These are phyloP conservation scores for Rhopalosiphum padi DNA, from an alignment of 1,140 invertebrate genomes.

Conservation along the genomic window DNA sequence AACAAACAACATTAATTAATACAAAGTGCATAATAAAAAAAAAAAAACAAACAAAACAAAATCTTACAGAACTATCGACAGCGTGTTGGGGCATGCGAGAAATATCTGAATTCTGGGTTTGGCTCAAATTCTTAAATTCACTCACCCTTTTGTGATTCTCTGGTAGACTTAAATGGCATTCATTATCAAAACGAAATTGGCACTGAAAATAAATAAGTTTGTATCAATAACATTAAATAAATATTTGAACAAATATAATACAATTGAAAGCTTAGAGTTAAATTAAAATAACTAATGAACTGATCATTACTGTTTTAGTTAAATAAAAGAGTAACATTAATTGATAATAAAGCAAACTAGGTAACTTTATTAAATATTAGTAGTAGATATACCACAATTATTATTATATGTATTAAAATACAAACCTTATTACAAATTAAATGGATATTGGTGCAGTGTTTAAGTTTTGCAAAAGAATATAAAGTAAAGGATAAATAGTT, in stretches of 20 bases:
- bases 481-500: not conserved
- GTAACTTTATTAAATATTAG: too few species aligned
- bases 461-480: not conserved
- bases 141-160: conserved; percentile 96
- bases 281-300: not conserved
- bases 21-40: conserved; percentile 62
- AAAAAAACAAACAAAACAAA: conserved; percentile 64
- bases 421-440: not conserved
- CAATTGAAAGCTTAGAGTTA: not conserved
- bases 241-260: not conserved
- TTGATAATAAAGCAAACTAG: not conserved
- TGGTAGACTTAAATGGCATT: conserved; percentile 92
- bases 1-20: conserved; percentile 61
- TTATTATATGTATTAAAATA: not conserved
- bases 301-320: not conserved
- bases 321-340: not conserved
- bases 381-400: too few species aligned
- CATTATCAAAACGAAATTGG: conserved; percentile 98
- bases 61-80: conserved; percentile 69
- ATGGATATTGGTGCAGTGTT: not conserved
- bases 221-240: not conserved
- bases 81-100: conserved; percentile 64
- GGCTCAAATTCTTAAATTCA: conserved; percentile 64
- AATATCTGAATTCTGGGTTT: conserved; percentile 45
- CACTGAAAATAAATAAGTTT: conserved; percentile 71